Base-by-base conservation (phyloP, 2,797 vertebrate species). In the Microtus obscurus region DNA sequence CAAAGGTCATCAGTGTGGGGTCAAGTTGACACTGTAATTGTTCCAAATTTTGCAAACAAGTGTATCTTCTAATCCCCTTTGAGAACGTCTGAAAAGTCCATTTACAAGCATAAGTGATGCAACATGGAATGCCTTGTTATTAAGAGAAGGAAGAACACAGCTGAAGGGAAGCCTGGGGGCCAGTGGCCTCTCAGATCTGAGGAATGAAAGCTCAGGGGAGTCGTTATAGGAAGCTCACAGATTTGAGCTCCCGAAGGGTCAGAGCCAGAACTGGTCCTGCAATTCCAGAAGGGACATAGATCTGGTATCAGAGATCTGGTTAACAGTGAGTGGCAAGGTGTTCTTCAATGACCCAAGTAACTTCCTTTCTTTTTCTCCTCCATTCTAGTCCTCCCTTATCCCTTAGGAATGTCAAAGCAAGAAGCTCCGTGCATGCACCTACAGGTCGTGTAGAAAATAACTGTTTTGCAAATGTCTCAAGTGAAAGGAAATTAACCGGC, bases 401-500 rank as follows among this genome's bases (percentile, higher is more conserved):
- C 10, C 63, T 13, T 34, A 51, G 3, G 12, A n/a, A 16, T 48
- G 12, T 14, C 21, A 1, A 89, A 93, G 88, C 90, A 82, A 93
- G 59, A 88, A 65, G 69, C 25, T 65, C 56, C 34, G 29, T 29
- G 53, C 19, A 79, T 63, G 81, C 40, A 29, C 34, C 0, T 8
- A 86, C 37, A 2, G 48, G 48, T 51, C 48, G 48, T 31, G 69
- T 69, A 56, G 79, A 85, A 87, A 87, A 67, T 67, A 79, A 88
- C 31, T 80, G 40, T 69, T 43, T 16, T 40, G 73, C 53, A 83
- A 93, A 69, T 37, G 69, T 63, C 87, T 94, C 56, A 91, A 65
- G n/a, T 51, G 65, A 90, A 87, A 93, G 87, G 76, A 89, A 91
- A 76, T 78, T 34, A 94, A 89, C 80, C 37, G 48, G 78, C 11